Evolutionary conservation across 2,113 vertebrate species (phyloP).

Genomic region (Nothocercus nigrocapillus): DNA sequence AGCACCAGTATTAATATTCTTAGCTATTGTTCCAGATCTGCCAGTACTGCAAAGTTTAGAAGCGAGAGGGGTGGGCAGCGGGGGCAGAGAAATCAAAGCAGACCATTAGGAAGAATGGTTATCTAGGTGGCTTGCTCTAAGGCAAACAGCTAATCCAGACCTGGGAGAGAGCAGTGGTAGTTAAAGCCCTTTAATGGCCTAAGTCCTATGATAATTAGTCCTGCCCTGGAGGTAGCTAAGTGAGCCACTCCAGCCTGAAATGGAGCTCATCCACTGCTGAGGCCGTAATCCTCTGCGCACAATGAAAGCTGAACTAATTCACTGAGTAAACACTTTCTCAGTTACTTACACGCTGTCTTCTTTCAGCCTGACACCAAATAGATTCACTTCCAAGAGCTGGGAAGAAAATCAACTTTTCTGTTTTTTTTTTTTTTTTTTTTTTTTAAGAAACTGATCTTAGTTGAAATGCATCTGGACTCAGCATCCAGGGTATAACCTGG

Average conservation of each 20-base stretch:
- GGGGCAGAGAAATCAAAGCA: conserved; percentile 87
- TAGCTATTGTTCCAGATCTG: conserved; percentile 49
- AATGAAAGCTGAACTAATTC: conserved; percentile 99
- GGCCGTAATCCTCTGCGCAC: conserved; percentile 92
- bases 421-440: neutral
- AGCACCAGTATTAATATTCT: neutral
- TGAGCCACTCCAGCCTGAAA: conserved; percentile 98
- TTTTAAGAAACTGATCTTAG: conserved; percentile 62
- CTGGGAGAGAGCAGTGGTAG: conserved; percentile 93
- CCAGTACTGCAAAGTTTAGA: conserved; percentile 47
- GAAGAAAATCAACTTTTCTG: conserved; percentile 76
- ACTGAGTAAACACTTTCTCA: conserved; percentile 99
- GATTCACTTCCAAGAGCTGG: conserved; percentile 76
- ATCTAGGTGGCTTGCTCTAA: conserved; percentile 88
- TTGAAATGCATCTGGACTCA: conserved; percentile 42
- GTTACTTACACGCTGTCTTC: conserved; percentile 93
- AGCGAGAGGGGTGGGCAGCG: conserved; percentile 5
- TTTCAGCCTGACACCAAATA: conserved; percentile 86
- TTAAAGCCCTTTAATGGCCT: conserved; percentile 99
- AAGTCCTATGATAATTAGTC: conserved; percentile 99
- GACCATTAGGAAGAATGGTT: conserved; percentile 93
- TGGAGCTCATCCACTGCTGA: conserved; percentile 88
- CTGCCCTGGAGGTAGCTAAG: conserved; percentile 95
- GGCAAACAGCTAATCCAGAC: conserved; percentile 95
- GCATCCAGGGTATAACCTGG: conserved; percentile 35